Evolutionary conservation across 2,888 invertebrate species (phyloP), one percentile per base, ranked within the genome.

Genomic region (Melanostoma scalare): DNA sequence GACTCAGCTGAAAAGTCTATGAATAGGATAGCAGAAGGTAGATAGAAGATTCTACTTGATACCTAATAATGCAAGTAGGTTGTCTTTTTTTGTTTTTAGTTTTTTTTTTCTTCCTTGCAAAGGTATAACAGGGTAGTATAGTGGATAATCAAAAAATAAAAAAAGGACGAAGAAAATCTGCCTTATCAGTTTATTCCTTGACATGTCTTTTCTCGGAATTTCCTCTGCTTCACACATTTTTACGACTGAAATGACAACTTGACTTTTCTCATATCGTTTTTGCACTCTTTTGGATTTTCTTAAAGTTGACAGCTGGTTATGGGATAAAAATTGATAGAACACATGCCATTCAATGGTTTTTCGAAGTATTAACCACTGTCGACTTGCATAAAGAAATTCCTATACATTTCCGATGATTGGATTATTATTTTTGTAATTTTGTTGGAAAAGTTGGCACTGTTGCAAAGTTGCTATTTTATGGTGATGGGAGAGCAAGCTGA

Each of bases 1-100:
- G 77, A 77, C 77, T 82, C 73, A 82, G 77, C 77, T 58, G 46
- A 63, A 73, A 73, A 82, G 73, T 68, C 78, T 69, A 65, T 82
- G 82, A 82, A 81, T 76, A 76, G 42, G 9, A 58, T 65, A 53
- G 50, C 52, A 52, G 63, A 63, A 63, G 44, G 58, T 61, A 35
- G 42, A 48, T 69, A 61, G 60, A 52, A 38, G 71, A 20, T 20
- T 20, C 20, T 20, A 20, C 20, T 20, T 20, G 20, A 60, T 71
- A 52, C 42, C 63, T 63, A 63, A 63, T 63, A 63, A 48, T 50
- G 63, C 50, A 50, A 63, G 72, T 55, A 58, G 63, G 44, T 58
- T 50, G 20, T 61, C 61, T 65, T 60, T 33, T 44, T 60, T 36
- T 61, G 35, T 46, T 2, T 61, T n/a, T 3, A 6, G 2, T 40